Conservation (phyloP, 64 coral and sea anemone species). For the Orbicella faveolata region DNA sequence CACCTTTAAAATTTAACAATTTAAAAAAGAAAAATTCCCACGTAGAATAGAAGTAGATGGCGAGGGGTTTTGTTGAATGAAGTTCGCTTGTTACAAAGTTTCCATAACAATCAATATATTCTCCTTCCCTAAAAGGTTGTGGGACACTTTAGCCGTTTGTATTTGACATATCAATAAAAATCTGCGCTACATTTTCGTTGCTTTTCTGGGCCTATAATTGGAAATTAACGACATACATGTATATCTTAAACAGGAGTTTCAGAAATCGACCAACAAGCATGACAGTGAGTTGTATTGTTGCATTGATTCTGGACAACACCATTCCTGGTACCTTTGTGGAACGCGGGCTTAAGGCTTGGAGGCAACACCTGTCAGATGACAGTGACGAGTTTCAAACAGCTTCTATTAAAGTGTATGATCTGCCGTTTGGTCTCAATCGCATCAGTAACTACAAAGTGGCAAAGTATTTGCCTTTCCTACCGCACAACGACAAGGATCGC, state of each 20-base stretch:
- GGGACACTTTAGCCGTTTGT: too few relatives aligned
- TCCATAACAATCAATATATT: too few relatives aligned
- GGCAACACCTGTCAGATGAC: not conserved
- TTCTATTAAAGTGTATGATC: constrained; percentile 58
- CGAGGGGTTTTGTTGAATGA: too few relatives aligned
- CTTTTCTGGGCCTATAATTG: too few relatives aligned
- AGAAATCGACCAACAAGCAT: constrained; percentile 62
- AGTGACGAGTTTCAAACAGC: constrained; percentile 4
- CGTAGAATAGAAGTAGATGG: too few relatives aligned
- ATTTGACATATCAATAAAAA: too few relatives aligned
- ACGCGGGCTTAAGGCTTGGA: constrained; percentile 66
- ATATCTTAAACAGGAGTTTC: constrained; percentile 23
- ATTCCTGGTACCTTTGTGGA: constrained; percentile 81
- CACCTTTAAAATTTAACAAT: too few relatives aligned
- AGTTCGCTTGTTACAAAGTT: too few relatives aligned
- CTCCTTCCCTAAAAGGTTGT: too few relatives aligned
- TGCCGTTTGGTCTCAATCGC: constrained; percentile 50
- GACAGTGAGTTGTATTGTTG: constrained; percentile 74
- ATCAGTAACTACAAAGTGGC: constrained; percentile 26
- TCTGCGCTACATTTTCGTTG: too few relatives aligned
- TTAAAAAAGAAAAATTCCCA: too few relatives aligned
- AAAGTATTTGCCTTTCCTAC: constrained; percentile 76
- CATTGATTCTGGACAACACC: constrained; percentile 88
- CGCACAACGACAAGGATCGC: constrained; percentile 1
- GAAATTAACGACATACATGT: not conserved